Percentiles rank a stretch among this genome's conserved stretches.
phyloP scores from a whole-genome alignment of 2,888 invertebrate genomes.

The Drosophila nigricruria region DNA sequence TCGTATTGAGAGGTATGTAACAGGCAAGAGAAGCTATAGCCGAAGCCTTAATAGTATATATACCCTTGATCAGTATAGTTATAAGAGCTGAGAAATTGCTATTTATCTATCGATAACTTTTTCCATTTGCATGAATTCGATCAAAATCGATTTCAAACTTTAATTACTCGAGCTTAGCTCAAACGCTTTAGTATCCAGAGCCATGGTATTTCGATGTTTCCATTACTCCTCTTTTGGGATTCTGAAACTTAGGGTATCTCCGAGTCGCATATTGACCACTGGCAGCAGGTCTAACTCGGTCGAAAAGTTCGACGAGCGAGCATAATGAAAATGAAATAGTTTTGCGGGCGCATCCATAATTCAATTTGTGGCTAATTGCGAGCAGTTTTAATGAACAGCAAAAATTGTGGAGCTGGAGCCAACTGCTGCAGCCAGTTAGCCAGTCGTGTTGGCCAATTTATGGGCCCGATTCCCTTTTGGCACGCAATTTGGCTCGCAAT shows the following conservation, averaged over 20 bases:
- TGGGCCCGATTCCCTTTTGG: slow-evolving; percentile 42
- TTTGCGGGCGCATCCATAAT: slow-evolving; percentile 67
- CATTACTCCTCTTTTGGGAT: neutral
- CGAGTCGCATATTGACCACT: neutral
- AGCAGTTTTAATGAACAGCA: slow-evolving; percentile 63
- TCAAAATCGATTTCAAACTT: too few species aligned
- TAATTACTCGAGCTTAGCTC: too few species aligned
- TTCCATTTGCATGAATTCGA: too few species aligned
- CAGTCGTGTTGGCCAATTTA: slow-evolving; percentile 45
- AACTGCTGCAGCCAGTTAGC: slow-evolving; percentile 2
- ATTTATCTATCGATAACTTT: too few species aligned
- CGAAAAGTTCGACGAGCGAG: slow-evolving; percentile 19
- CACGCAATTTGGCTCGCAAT: slow-evolving; percentile 53
- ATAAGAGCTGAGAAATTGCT: too few species aligned
- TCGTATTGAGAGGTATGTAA: too few species aligned
- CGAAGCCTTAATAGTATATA: too few species aligned
- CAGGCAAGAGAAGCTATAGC: too few species aligned
- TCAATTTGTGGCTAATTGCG: slow-evolving; percentile 73
- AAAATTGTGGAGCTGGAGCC: slow-evolving; percentile 15
- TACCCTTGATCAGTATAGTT: too few species aligned
- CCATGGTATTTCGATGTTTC: too few species aligned
- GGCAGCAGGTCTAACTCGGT: neutral
- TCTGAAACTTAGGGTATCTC: neutral
- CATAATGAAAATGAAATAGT: slow-evolving; percentile 64
- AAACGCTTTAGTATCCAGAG: too few species aligned